Conservation (phyloP, 2,888 invertebrate genomes). For the Lycocerus yunnanus region DNA sequence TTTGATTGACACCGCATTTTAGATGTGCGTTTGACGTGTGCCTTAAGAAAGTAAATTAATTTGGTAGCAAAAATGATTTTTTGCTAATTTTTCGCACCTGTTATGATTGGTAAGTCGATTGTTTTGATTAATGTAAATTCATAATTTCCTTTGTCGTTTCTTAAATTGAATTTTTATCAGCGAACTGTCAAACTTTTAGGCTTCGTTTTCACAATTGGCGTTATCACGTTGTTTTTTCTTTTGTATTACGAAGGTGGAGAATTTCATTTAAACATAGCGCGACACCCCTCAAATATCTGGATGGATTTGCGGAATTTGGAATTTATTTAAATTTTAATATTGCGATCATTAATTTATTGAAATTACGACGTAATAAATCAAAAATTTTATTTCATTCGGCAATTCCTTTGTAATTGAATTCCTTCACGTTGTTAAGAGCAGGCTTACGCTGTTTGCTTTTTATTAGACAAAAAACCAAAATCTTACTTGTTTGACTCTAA, state of each 20-base stretch:
- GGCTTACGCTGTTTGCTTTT: not conserved
- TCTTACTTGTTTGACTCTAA: not conserved
- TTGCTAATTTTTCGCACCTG: not conserved
- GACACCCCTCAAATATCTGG: not conserved
- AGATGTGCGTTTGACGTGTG: not conserved
- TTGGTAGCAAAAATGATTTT: not conserved
- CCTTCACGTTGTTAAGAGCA: not conserved
- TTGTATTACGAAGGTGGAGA: not conserved
- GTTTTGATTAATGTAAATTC: not conserved
- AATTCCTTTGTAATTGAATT: not conserved
- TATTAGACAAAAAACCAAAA: not conserved
- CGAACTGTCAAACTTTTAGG: not conserved
- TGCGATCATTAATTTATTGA: not conserved
- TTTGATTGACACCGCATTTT: not conserved
- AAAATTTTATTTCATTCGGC: not conserved
- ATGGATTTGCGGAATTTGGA: not conserved
- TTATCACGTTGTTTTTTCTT: not conserved
- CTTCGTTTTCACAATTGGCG: not conserved
- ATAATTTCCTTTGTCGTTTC: not conserved
- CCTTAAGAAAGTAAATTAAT: not conserved
- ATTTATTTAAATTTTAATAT: not conserved
- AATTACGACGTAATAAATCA: not conserved
- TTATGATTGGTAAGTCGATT: not conserved
- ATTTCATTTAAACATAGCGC: not conserved
- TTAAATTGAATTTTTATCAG: not conserved